Percentiles rank a stretch among this genome's conserved stretches.
Evolutionary conservation across 2,113 vertebrate species (phyloP).

Genomic region (Cebus imitator): DNA sequence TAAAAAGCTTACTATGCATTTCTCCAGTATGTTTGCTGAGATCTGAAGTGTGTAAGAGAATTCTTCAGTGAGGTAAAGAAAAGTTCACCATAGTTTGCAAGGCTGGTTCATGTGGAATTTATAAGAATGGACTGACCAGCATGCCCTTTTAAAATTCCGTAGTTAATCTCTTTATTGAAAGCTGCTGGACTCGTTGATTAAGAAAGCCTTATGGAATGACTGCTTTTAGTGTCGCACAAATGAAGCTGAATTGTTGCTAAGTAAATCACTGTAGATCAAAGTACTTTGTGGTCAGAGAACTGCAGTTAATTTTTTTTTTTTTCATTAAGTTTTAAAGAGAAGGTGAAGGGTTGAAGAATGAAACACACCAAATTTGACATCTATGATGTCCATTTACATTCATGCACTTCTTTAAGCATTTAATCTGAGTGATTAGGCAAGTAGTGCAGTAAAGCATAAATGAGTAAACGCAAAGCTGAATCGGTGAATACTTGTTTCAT

Average conservation of each 20-base stretch:
- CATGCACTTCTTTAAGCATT: background rate
- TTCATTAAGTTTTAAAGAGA: conserved; percentile 76
- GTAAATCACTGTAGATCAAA: conserved; percentile 67
- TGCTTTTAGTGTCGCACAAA: conserved; percentile 72
- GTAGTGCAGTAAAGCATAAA: conserved; percentile 7
- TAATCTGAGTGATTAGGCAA: conserved; percentile 25
- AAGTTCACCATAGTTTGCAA: conserved; percentile 63
- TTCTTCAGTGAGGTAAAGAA: conserved; percentile 54
- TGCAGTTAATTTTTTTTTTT: conserved; percentile 69
- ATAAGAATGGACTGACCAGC: conserved; percentile 61
- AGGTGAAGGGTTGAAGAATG: conserved; percentile 62
- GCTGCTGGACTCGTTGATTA: conserved; percentile 70
- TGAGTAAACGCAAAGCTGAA: background rate
- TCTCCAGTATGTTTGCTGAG: conserved; percentile 44
- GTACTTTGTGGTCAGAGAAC: conserved; percentile 73
- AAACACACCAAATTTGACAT: conserved; percentile 56
- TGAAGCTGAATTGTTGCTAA: conserved; percentile 73
- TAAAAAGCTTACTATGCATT: background rate
- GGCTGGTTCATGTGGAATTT: conserved; percentile 66
- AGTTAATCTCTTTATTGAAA: conserved; percentile 74
- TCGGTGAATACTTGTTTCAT: conserved; percentile 30
- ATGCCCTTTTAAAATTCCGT: conserved; percentile 69
- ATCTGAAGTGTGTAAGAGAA: conserved; percentile 49
- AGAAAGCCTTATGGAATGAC: conserved; percentile 71
- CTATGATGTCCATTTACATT: conserved; percentile 49